Evolutionary conservation across 2,797 vertebrate species (phyloP).

Genomic region (Aplochiton taeniatus): DNA sequence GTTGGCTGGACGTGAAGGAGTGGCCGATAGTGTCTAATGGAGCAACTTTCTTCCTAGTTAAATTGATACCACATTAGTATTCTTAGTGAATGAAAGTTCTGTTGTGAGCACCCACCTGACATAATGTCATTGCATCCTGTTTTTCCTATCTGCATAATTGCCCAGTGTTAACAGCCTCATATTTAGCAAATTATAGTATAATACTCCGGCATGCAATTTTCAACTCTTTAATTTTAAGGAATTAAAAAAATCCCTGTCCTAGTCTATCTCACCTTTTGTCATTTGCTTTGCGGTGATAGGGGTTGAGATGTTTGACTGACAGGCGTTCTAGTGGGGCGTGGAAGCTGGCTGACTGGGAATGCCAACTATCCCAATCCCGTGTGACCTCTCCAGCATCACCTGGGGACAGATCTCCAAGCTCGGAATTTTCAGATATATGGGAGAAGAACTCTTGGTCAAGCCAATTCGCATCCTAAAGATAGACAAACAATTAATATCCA

Average conservation of each 20-base stretch:
- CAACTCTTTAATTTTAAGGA: no score
- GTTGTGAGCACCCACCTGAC: no score
- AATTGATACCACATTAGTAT: neutral
- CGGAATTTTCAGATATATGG: conserved; percentile 48
- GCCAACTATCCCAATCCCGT: conserved; percentile 42
- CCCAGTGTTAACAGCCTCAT: no score
- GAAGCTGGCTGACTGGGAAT: conserved; percentile 30
- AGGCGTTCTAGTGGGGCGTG: conserved; percentile 42
- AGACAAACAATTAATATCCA: neutral
- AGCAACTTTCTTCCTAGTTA: conserved; percentile 66
- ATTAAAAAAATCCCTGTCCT: neutral
- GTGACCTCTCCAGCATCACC: conserved; percentile 58
- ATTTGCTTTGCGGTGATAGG: conserved; percentile 55
- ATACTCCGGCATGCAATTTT: no score
- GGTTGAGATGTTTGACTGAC: conserved; percentile 35
- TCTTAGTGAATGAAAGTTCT: no score
- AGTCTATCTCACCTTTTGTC: conserved; percentile 66
- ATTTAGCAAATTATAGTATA: no score
- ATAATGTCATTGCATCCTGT: no score
- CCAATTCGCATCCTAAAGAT: conserved; percentile 52
- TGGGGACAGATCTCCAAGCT: conserved; percentile 60
- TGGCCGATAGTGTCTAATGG: conserved; percentile 74
- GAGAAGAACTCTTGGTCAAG: conserved; percentile 58
- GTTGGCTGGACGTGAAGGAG: conserved; percentile 59
- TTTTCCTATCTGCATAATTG: no score